Evolutionary conservation across 2,888 invertebrate genomes (phyloP).

Genomic region (Laothoe populi): DNA sequence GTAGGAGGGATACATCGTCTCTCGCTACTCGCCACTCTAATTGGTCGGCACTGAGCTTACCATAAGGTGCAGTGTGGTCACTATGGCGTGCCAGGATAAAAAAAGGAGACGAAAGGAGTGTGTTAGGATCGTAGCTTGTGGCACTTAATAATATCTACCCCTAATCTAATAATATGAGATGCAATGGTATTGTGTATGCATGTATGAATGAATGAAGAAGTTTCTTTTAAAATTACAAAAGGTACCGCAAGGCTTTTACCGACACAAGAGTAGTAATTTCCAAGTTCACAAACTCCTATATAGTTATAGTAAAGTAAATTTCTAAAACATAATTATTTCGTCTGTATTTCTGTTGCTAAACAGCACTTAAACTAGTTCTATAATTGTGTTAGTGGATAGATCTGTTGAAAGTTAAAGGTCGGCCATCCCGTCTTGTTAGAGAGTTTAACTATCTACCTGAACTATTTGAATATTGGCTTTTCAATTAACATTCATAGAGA

Average conservation of each 20-base stretch:
- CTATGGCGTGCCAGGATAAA: too few species aligned
- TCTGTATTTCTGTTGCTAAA: slow-evolving; percentile 37
- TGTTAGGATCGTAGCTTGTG: too few species aligned
- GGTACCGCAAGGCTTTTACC: slow-evolving; percentile 62
- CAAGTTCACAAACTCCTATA: slow-evolving; percentile 44
- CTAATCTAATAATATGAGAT: too few species aligned
- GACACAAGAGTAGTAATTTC: slow-evolving; percentile 49
- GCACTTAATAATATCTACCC: too few species aligned
- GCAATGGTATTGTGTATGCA: too few species aligned
- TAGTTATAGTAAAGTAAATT: slow-evolving; percentile 31
- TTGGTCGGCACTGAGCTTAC: too few species aligned
- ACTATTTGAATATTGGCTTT: slow-evolving; percentile 18
- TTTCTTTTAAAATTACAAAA: slow-evolving; percentile 64
- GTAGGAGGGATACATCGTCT: too few species aligned
- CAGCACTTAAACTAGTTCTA: slow-evolving; percentile 38
- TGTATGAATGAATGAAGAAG: slow-evolving; percentile 58
- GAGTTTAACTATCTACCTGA: slow-evolving; percentile 14
- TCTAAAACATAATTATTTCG: slow-evolving; percentile 37
- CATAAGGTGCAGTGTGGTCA: too few species aligned
- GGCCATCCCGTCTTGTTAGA: slow-evolving; percentile 35
- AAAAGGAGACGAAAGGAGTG: too few species aligned
- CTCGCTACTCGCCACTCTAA: too few species aligned
- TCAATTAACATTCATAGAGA: slow-evolving; percentile 15
- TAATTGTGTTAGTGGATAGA: slow-evolving; percentile 37
- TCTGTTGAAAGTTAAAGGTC: slow-evolving; percentile 33